These are phyloP conservation scores for Drosophila crucigera DNA, from an alignment of 2,888 invertebrate genomes.

Conservation along the genomic window DNA sequence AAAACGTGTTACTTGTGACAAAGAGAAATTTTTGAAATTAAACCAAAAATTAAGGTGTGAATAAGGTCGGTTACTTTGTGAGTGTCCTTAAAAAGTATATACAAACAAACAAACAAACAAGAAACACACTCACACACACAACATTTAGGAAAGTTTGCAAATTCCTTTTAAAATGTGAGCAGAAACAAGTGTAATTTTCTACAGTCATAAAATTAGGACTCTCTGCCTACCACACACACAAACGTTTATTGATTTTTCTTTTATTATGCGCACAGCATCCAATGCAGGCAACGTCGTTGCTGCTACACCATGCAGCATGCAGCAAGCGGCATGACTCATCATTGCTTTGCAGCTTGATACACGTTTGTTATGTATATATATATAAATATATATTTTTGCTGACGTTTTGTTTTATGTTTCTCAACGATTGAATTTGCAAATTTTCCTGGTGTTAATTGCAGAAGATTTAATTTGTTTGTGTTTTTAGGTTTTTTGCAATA, in stretches of 20 bases:
- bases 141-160: slow-evolving; percentile 41
- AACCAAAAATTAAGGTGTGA: slow-evolving; percentile 11
- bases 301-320: slow-evolving; percentile 35
- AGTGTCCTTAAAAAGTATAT: slow-evolving; percentile 23
- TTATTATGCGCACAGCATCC: slow-evolving; percentile 42
- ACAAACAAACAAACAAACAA: not conserved
- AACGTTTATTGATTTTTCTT: slow-evolving; percentile 45
- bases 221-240: slow-evolving; percentile 8
- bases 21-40: slow-evolving; percentile 3
- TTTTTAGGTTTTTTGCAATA: slow-evolving; percentile 54
- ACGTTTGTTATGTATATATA: slow-evolving; percentile 7
- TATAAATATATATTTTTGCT: slow-evolving; percentile 7
- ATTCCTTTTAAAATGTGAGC: slow-evolving; percentile 26
- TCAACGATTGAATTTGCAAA: slow-evolving; percentile 43
- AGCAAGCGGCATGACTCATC: slow-evolving; percentile 49
- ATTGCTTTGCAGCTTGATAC: slow-evolving; percentile 31
- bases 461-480: slow-evolving; percentile 30
- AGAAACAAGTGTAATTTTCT: slow-evolving; percentile 15
- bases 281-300: slow-evolving; percentile 19
- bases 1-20: slow-evolving; percentile 20
- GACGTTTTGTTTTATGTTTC: slow-evolving; percentile 4
- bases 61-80: slow-evolving; percentile 47
- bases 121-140: not conserved
- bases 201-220: slow-evolving; percentile 21
- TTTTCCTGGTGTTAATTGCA: slow-evolving; percentile 18